Evolutionary conservation across 2,888 invertebrate genomes (phyloP), one percentile per base, ranked within the genome.

Genomic region (Epistrophella euchroma): DNA sequence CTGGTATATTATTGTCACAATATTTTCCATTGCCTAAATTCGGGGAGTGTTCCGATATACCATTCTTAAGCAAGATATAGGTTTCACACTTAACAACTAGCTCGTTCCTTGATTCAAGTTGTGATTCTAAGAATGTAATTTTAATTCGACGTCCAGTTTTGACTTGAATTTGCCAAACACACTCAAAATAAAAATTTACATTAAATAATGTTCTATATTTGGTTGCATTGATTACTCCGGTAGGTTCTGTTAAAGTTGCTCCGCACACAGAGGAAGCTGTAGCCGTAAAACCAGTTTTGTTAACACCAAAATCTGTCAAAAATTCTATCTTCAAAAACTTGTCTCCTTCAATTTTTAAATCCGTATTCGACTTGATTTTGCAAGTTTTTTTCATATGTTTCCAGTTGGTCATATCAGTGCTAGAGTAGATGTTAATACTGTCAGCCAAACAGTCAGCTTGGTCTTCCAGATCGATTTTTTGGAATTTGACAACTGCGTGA

Each of bases 101-200:
- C 0, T 73, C 84, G 6, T 77, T 88, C 0, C 70, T 32, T 7
- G 28, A 72, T 4, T 93, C 93, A 55, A 97, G 93, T 89, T 95
- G 93, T 0, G 90, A 89, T 91, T 94, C 66, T 92, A 93, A 81
- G 96, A 94, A 90, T 94, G 93, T 89, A 89, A 98, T 95, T 17
- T 93, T 91, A 71, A 98, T 96, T 1, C 94, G 95, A 89, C 95
- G 94, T 2, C 98, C 97, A 22, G 95, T 93, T 55, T 94, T 94
- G 0, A 97, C 97, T 82, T 94, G 95, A 15, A 98, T 93, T 22
- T 93, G 94, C 97, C 97, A 98, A 50, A 95, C 93, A 90, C 97
- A 97, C 74, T 92, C 91, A 13, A 64, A 37, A 17, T 75, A 47
- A 1, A 52, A 3, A 43, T n/a, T n/a, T n/a, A 2, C 6, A 22